Conservation (phyloP, 2,113 vertebrate species). For the Columba janthina region DNA sequence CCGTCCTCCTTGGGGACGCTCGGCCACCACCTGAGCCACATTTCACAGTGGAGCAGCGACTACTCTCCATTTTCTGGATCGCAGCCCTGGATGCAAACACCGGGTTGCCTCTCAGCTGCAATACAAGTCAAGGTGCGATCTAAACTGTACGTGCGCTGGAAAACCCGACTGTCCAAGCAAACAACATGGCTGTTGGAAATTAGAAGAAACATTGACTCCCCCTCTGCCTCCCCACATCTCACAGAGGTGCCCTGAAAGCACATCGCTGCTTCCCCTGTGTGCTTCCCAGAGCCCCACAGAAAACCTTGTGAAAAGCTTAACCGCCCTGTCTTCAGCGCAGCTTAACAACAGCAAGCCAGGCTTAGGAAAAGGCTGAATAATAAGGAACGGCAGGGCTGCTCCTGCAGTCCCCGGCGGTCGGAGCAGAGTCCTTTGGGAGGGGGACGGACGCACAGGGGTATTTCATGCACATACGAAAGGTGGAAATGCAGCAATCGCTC, state of each 20-base stretch:
- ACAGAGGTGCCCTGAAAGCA: accelerated
- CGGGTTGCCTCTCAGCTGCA: background rate
- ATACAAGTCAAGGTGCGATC: background rate
- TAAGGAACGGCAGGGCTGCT: accelerated
- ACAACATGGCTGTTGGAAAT: background rate
- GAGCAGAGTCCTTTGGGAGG: background rate
- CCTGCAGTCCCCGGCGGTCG: background rate
- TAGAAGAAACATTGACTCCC: background rate
- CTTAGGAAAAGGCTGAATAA: background rate
- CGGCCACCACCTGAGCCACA: background rate
- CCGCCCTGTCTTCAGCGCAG: background rate
- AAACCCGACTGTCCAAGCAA: background rate
- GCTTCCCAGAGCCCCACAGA: background rate
- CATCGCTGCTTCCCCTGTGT: background rate
- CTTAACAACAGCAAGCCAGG: background rate
- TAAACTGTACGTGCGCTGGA: accelerated
- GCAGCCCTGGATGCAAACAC: background rate
- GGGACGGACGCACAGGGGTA: background rate
- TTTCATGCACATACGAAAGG: background rate
- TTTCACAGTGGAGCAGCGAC: accelerated
- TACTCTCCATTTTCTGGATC: background rate
- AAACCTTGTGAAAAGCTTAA: background rate
- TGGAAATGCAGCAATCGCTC: accelerated
- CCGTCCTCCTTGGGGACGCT: background rate
- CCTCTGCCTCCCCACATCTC: background rate